phyloP scores from a whole-genome alignment of 2,797 vertebrate species.

The Chromobotia macracanthus region DNA sequence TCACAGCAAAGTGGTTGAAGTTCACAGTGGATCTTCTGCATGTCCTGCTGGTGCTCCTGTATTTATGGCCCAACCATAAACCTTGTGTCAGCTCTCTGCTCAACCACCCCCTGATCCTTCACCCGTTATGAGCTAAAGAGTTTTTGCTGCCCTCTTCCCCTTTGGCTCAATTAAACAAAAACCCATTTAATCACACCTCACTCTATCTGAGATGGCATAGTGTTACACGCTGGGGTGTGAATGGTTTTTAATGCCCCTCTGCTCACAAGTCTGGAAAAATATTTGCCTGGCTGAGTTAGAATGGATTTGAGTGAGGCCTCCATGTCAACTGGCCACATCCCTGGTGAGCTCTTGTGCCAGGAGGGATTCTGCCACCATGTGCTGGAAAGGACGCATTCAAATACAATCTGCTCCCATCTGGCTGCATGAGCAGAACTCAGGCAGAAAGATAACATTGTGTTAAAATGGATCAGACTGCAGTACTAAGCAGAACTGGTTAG shows the following conservation, averaged over 20 bases:
- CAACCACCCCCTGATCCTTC: slow-evolving; percentile 69
- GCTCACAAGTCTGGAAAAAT: slow-evolving; percentile 72
- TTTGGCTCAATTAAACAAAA: slow-evolving; percentile 43
- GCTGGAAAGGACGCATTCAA: slow-evolving; percentile 1
- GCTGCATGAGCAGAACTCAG: slow-evolving; percentile 38
- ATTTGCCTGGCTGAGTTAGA: slow-evolving; percentile 37
- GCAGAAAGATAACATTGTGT: slow-evolving; percentile 42
- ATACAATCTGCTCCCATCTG: slow-evolving; percentile 39
- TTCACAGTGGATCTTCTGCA: slow-evolving; percentile 5
- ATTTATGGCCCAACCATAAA: slow-evolving; percentile 59
- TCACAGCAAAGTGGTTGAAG: neutral
- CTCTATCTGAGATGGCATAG: slow-evolving; percentile 62
- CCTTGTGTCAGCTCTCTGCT: slow-evolving; percentile 56
- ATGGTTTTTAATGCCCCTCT: slow-evolving; percentile 62
- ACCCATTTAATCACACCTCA: slow-evolving; percentile 29
- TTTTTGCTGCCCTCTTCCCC: slow-evolving; percentile 69
- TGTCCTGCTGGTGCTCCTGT: slow-evolving; percentile 51
- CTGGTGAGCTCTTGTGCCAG: slow-evolving; percentile 35
- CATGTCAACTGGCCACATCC: slow-evolving; percentile 44
- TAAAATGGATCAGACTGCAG: slow-evolving; percentile 18
- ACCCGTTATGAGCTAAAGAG: slow-evolving; percentile 81
- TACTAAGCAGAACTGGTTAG: slow-evolving; percentile 19
- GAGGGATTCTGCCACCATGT: slow-evolving; percentile 40
- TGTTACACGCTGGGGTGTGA: slow-evolving; percentile 69
- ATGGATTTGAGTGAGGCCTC: slow-evolving; percentile 28